phyloP scores from a whole-genome alignment of 2,113 vertebrate genomes.

The Octodon degus region DNA sequence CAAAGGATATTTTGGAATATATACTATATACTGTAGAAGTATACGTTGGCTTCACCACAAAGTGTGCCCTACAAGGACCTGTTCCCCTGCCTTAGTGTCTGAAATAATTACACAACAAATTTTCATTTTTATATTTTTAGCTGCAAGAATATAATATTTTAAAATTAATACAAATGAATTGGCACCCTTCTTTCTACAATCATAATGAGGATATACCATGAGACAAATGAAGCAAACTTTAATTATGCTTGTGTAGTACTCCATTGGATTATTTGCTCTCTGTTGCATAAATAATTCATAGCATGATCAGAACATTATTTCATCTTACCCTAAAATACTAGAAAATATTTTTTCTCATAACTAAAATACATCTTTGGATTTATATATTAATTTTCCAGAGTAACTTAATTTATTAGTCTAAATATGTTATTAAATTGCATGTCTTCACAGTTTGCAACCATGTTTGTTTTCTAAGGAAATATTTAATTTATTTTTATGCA shows the following conservation, averaged over 20 bases:
- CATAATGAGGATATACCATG: background rate
- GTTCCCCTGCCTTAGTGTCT: rapidly evolving
- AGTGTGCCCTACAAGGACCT: too few species aligned
- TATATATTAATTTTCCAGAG: background rate
- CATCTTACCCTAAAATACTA: background rate
- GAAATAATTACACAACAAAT: background rate
- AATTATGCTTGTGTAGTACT: background rate
- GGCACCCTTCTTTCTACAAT: background rate
- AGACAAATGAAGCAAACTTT: background rate
- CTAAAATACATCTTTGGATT: background rate
- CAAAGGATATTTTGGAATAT: background rate
- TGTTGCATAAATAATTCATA: background rate
- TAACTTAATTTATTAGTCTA: background rate
- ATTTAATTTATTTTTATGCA: background rate
- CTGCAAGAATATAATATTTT: background rate
- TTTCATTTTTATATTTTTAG: background rate
- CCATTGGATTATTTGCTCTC: background rate
- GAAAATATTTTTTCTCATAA: background rate
- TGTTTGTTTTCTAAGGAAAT: background rate
- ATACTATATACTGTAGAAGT: background rate
- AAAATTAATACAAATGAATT: background rate
- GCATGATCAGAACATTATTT: background rate
- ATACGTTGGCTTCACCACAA: background rate
- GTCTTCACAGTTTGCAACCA: background rate
- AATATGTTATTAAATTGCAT: background rate